Evolutionary conservation across 2,888 invertebrate genomes (phyloP).

Genomic region (Lamellibrachia satsuma): DNA sequence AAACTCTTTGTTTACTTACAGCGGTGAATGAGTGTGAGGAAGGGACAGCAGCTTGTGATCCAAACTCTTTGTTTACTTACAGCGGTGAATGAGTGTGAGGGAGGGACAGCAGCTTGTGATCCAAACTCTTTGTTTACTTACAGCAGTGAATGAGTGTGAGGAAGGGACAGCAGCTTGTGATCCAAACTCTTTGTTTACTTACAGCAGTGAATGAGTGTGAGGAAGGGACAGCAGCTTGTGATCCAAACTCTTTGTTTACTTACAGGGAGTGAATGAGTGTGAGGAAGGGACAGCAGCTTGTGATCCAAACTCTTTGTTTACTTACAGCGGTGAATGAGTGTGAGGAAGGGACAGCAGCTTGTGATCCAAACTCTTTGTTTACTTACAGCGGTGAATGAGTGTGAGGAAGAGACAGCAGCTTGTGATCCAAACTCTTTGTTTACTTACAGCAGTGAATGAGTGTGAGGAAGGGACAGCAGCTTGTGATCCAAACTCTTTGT

Average conservation of each 20-base stretch:
- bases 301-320: not conserved
- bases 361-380: not conserved
- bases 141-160: constrained; percentile 30
- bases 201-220: not conserved
- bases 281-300: too few species aligned
- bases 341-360: not conserved
- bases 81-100: not conserved
- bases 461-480: not conserved
- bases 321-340: not conserved
- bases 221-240: too few species aligned
- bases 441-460: not conserved
- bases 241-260: not conserved
- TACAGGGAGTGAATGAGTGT: not conserved
- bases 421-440: not conserved
- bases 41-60: not conserved
- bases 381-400: not conserved
- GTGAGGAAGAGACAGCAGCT: not conserved
- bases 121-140: not conserved
- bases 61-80: not conserved
- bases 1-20: not conserved
- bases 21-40: not conserved
- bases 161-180: constrained; percentile 27
- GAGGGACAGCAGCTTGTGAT: constrained; percentile 25
- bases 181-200: not conserved
- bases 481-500: not conserved